Evolutionary conservation across 2,888 invertebrate genomes (phyloP), one percentile per base, ranked within the genome.

Genomic region (Formica aserva): DNA sequence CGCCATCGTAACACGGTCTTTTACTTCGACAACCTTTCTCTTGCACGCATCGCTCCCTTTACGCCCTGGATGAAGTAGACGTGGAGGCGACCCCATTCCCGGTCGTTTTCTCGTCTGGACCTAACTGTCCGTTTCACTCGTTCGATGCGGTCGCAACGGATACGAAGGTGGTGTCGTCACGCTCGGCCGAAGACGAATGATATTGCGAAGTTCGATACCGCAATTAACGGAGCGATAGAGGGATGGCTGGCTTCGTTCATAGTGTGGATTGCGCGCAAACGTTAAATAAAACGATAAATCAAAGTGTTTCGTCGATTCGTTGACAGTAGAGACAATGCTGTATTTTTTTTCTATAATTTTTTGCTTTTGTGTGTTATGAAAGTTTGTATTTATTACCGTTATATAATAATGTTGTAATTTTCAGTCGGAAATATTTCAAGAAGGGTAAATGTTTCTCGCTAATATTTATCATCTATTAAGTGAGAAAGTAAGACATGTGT

Each of bases 121-220:
- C 86, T 86, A 91, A 91, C 89, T 89, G 90, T 88, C 90, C 89
- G 86, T 91, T 90, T 91, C 87, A 89, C 86, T 89, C 85, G 86
- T 48, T 48, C 48, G 48, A n/a, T 48, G 48, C 48, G 62, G 85
- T 82, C 86, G 88, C 86, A 86, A 81, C 84, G 82, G 86, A 90
- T 84, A 84, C 85, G 89, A 76, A 90, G 85, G 78, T 85, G 89
- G 86, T 87, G 88, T 87, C 90, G 89, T 90, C 86, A 90, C 84
- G 89, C 81, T 90, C 82, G 81, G 80, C 66, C 85, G 89, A 89
- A 90, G 86, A 90, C 86, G 87, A 90, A 90, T 89, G 90, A 90
- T 87, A 87, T 84, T 78, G 90, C 85, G 71, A 90, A 89, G 84
- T 87, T 89, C 86, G 88, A 90, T 88, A 83, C 83, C 86, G 86